Conservation (phyloP, 1,140 invertebrate genomes). For the Brachionus rubens region DNA sequence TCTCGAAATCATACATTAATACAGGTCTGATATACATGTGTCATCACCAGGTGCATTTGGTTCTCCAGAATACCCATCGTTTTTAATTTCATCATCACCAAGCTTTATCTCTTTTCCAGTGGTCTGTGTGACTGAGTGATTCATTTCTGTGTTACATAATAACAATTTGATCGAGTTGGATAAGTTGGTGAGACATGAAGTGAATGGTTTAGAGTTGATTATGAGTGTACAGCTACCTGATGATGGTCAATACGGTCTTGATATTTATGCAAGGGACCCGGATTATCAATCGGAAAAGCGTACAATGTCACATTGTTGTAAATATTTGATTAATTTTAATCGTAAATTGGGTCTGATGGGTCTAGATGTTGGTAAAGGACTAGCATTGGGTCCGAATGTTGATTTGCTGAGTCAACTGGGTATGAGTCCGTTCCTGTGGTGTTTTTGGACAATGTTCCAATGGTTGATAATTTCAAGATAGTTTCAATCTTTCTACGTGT, state of each 20-base stretch:
- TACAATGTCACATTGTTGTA: slow-evolving; percentile 94
- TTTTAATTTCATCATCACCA: too few relatives aligned
- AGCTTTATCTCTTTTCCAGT: too few relatives aligned
- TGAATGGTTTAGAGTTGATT: slow-evolving; percentile 69
- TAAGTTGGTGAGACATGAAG: slow-evolving; percentile 52
- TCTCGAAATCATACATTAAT: too few relatives aligned
- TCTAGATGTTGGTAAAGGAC: neutral
- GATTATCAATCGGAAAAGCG: slow-evolving; percentile 76
- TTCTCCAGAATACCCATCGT: too few relatives aligned
- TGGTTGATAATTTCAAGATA: neutral
- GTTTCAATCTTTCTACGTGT: too few relatives aligned
- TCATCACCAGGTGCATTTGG: too few relatives aligned
- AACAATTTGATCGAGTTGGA: slow-evolving; percentile 62
- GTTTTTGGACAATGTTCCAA: neutral
- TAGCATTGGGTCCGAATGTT: neutral
- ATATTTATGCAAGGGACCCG: slow-evolving; percentile 88
- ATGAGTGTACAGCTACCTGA: slow-evolving; percentile 85
- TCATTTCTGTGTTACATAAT: too few relatives aligned
- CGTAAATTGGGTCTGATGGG: neutral
- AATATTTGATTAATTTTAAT: slow-evolving; percentile 83
- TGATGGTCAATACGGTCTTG: slow-evolving; percentile 90
- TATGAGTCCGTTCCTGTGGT: slow-evolving; percentile 38
- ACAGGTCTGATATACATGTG: too few relatives aligned
- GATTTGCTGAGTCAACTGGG: slow-evolving; percentile 1
- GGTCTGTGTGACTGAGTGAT: too few relatives aligned